These are phyloP conservation scores for Tachysurus vachellii DNA, from an alignment of 2,113 vertebrate genomes.

Conservation along the genomic window DNA sequence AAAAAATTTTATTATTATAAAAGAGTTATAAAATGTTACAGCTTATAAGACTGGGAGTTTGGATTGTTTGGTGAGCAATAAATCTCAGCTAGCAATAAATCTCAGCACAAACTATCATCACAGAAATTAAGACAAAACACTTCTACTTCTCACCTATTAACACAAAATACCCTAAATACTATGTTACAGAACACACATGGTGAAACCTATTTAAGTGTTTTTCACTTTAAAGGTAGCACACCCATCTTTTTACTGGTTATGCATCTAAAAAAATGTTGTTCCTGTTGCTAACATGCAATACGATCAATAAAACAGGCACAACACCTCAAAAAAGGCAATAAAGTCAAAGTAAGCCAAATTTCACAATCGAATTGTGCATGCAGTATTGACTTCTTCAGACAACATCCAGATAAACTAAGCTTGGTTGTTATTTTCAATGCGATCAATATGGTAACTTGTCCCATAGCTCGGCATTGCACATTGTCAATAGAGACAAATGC, in stretches of 20 bases:
- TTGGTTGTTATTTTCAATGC: background rate
- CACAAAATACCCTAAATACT: background rate
- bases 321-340: background rate
- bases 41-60: background rate
- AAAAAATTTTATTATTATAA: slow-evolving; percentile 14
- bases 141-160: background rate
- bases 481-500: background rate
- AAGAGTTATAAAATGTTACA: background rate
- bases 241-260: background rate
- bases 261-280: background rate
- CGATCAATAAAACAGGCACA: background rate
- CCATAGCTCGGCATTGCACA: background rate
- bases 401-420: background rate
- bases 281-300: background rate
- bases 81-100: background rate
- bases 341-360: background rate
- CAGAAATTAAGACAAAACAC: background rate
- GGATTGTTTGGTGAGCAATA: background rate
- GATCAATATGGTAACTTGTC: background rate
- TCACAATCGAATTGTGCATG: too few relatives aligned
- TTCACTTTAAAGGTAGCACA: background rate
- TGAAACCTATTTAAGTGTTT: background rate
- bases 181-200: background rate
- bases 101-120: background rate
- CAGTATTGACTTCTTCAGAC: background rate